phyloP scores from a whole-genome alignment of 2,113 vertebrate species.

The Eurystomus gularis region DNA sequence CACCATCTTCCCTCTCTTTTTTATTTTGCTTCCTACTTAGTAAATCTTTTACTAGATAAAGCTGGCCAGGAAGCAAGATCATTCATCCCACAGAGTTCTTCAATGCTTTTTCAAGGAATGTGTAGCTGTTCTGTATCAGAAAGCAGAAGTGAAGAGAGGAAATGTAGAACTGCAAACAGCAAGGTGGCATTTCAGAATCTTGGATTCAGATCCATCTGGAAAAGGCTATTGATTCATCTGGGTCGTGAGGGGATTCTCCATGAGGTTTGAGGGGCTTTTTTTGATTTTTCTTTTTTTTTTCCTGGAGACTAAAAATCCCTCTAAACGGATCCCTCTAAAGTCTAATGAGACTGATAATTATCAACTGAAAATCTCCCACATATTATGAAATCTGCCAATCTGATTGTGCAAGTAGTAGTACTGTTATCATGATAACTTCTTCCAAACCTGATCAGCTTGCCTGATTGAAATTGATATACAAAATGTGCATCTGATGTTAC shows the following conservation, averaged over 20 bases:
- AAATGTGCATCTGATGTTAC: conserved; percentile 16
- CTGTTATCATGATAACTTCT: not conserved
- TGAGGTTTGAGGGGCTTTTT: fast-evolving
- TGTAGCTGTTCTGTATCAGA: not conserved
- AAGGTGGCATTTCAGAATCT: not conserved
- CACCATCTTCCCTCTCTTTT: not conserved
- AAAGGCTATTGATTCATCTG: not conserved
- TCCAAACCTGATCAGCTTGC: conserved; percentile 36
- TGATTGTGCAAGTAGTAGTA: not conserved
- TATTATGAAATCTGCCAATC: not conserved
- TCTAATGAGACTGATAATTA: not conserved
- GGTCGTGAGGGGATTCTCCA: not conserved
- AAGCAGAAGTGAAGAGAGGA: not conserved
- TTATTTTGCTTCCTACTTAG: not conserved
- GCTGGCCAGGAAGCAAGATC: not conserved
- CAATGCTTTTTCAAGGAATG: not conserved
- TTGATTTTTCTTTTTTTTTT: not conserved
- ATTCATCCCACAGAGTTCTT: not conserved
- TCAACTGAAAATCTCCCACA: not conserved
- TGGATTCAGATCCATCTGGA: not conserved
- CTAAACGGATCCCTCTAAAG: not conserved
- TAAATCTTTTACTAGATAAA: not conserved
- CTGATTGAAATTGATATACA: not conserved
- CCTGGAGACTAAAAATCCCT: not conserved
- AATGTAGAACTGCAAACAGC: not conserved